Base-by-base conservation (phyloP, 2,888 invertebrate species). In the Ornithoptera alexandrae region DNA sequence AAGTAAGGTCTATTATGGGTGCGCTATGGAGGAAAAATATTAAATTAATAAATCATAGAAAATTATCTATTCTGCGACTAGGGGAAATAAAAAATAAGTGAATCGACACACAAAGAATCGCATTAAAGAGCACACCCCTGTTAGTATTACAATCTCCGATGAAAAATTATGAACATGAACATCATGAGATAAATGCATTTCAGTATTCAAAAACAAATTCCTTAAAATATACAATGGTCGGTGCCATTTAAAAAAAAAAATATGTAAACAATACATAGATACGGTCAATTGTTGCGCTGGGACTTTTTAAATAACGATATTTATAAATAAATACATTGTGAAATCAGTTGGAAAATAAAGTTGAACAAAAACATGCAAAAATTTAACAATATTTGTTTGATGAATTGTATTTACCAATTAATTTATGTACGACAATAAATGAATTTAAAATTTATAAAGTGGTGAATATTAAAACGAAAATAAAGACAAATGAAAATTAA, bases 21-120 rank as follows among this genome's bases (percentile, higher is more conserved):
- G 92, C 92, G 88, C 92, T 92, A 92, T 82, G 88, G 84, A 89
- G 81, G 79, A 88, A 90, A 88, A 83, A 74, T 72, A 73, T 75
- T 68, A 74, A 53, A 72, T 79, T 80, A 79, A 79, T 77, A 75
- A 73, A 72, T 68, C 65, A 61, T 46, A 50, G 22, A 62, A 61
- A 66, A 50, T 46, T 18, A 24, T 12, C 22, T 62, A 67, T 69
- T 15, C 50, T 5, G 50, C 10, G 50, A 50, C 50, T 50, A 50
- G 17, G 12, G 15, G 17, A 56, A 67, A 20, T 17, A 69, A 67
- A 67, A 65, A 71, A 46, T 59, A n/a, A 67, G 63, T 42, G n/a
- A 67, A 66, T 50, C 65, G 22, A 66, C 22, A 64, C 46, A 50
- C 39, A 59, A 15, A 24, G 39, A 17, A 56, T 17, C 58, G 22